Conservation (phyloP, 1,140 invertebrate species). For the Lucilia sericata region DNA sequence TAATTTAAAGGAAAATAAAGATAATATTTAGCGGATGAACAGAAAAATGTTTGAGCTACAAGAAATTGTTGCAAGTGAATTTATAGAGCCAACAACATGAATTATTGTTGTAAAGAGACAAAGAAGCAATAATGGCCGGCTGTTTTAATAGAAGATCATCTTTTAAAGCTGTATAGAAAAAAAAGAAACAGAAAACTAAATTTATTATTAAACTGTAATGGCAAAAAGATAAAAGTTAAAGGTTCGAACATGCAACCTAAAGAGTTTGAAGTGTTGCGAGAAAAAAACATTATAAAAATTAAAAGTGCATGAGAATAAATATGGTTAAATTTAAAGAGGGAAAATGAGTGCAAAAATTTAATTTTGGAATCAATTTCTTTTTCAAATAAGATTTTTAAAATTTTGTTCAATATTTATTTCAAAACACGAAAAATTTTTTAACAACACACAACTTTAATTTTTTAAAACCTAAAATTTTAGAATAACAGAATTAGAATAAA, state of each 20-base stretch:
- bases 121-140: constrained; percentile 12
- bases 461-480: too few species aligned
- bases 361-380: too few species aligned
- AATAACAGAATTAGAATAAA: too few species aligned
- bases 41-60: not conserved
- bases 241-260: not conserved
- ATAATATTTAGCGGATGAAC: not conserved
- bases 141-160: not conserved
- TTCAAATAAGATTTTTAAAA: too few species aligned
- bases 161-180: not conserved
- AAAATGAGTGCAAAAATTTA: too few species aligned
- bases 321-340: too few species aligned
- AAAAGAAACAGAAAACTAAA: not conserved
- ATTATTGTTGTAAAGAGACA: constrained; percentile 3
- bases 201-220: not conserved
- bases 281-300: too few species aligned
- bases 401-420: too few species aligned
- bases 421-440: too few species aligned
- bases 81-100: not conserved
- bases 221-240: not conserved
- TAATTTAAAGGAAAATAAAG: not conserved
- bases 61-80: not conserved
- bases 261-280: too few species aligned
- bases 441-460: too few species aligned
- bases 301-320: too few species aligned